Conservation (phyloP, 1,140 invertebrate species). For the Drosophila ambigua region DNA sequence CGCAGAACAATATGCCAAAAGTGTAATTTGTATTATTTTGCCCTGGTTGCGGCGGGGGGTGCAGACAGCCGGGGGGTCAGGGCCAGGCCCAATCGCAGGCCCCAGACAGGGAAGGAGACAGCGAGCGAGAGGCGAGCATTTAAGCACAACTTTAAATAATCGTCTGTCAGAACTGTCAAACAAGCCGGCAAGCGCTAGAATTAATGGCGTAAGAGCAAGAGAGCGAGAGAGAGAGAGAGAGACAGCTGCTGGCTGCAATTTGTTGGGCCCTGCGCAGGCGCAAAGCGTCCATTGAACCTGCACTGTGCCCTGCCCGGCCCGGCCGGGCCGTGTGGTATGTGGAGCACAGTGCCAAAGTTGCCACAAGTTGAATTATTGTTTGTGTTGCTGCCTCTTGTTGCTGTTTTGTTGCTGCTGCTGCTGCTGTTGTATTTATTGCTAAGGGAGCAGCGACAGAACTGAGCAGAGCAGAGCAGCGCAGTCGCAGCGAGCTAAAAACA, state of each 20-base stretch:
- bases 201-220: constrained; percentile 72
- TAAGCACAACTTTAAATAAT: constrained; percentile 84
- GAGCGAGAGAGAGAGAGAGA: constrained; percentile 1
- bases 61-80: constrained; percentile 31
- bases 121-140: constrained; percentile 44
- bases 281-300: constrained; percentile 80
- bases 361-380: constrained; percentile 83
- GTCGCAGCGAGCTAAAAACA: constrained; percentile 80
- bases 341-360: constrained; percentile 44
- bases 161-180: constrained; percentile 84
- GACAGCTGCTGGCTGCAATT: constrained; percentile 61
- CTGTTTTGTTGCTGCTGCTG: constrained; percentile 36
- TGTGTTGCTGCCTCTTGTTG: constrained; percentile 45
- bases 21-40: constrained; percentile 75
- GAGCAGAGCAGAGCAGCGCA: constrained; percentile 51
- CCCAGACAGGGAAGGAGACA: constrained; percentile 6
- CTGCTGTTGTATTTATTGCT: constrained; percentile 16
- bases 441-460: not conserved
- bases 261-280: constrained; percentile 75
- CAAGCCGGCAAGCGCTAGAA: constrained; percentile 84
- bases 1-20: constrained; percentile 68
- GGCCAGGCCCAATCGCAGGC: constrained; percentile 40
- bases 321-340: constrained; percentile 26
- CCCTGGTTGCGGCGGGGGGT: constrained; percentile 11
- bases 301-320: constrained; percentile 1